A percentile compares a stretch with the other conserved stretches of the same genome.
Conservation (phyloP, 2,888 invertebrate genomes). For the Gasteruption jaculator region DNA sequence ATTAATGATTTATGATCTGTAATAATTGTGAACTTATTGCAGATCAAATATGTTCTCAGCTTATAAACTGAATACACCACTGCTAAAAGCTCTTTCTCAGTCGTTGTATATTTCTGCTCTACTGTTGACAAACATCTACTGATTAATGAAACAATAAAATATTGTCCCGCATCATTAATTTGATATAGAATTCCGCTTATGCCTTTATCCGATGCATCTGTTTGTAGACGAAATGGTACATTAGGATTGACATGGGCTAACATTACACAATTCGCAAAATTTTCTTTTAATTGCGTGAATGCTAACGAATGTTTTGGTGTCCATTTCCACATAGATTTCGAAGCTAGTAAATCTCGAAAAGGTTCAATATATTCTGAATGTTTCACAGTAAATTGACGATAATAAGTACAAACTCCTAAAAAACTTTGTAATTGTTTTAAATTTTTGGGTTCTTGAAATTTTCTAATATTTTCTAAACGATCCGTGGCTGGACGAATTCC, state of each 20-base stretch:
- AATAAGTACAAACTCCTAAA: conserved; percentile 15
- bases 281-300: conserved; percentile 13
- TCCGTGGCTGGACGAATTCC: conserved; percentile 11
- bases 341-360: conserved; percentile 12
- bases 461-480: conserved; percentile 21
- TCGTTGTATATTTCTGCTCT: conserved; percentile 23
- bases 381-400: conserved; percentile 7
- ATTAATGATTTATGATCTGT: conserved; percentile 16
- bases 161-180: conserved; percentile 2
- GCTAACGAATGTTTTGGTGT: conserved; percentile 5
- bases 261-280: conserved; percentile 14
- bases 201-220: conserved; percentile 15
- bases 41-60: conserved; percentile 28
- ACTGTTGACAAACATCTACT: conserved; percentile 21
- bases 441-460: conserved; percentile 25
- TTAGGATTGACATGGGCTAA: conserved; percentile 9
- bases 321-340: conserved; percentile 15
- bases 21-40: conserved; percentile 21
- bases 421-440: conserved; percentile 25
- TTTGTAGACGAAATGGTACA: conserved; percentile 13
- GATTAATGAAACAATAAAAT: conserved; percentile 21
- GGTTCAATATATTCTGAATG: conserved; percentile 13
- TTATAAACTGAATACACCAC: conserved; percentile 26
- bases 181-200: conserved; percentile 24
- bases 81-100: conserved; percentile 29